Conservation (phyloP, 2,113 vertebrate species). For the Dipodomys merriami region DNA sequence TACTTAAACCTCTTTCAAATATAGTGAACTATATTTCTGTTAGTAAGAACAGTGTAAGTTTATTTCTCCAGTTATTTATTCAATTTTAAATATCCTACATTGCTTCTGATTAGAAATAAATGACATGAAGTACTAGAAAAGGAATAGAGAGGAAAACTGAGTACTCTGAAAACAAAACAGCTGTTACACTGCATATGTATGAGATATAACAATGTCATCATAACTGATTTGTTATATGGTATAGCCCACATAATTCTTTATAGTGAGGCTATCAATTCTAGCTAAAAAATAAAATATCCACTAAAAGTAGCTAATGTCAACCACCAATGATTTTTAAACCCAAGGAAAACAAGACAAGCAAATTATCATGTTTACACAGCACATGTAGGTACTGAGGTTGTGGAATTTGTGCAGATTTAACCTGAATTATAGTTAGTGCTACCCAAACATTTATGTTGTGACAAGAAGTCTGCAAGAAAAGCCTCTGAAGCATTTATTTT, state of each 20-base stretch:
- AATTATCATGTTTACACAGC: neutral
- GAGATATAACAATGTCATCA: neutral
- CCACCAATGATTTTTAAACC: neutral
- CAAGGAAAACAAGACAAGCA: neutral
- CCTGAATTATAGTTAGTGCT: neutral
- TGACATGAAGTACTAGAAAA: neutral
- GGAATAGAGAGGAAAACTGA: neutral
- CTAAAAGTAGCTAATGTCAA: neutral
- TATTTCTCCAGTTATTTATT: slow-evolving; percentile 27
- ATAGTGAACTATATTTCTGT: neutral
- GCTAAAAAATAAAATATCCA: neutral
- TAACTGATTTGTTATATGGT: neutral
- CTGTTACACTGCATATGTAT: no score
- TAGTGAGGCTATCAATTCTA: neutral
- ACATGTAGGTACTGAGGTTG: neutral
- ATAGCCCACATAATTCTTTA: neutral
- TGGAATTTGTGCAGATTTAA: neutral
- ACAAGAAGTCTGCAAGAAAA: neutral
- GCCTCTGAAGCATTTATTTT: neutral
- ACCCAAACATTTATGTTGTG: neutral
- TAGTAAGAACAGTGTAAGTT: neutral
- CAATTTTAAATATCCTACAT: neutral
- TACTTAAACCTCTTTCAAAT: neutral
- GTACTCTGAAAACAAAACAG: slow-evolving; percentile 14
- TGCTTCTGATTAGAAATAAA: slow-evolving; percentile 21